Conservation (phyloP, 2,797 vertebrate genomes). For the Onychomys arenicola region DNA sequence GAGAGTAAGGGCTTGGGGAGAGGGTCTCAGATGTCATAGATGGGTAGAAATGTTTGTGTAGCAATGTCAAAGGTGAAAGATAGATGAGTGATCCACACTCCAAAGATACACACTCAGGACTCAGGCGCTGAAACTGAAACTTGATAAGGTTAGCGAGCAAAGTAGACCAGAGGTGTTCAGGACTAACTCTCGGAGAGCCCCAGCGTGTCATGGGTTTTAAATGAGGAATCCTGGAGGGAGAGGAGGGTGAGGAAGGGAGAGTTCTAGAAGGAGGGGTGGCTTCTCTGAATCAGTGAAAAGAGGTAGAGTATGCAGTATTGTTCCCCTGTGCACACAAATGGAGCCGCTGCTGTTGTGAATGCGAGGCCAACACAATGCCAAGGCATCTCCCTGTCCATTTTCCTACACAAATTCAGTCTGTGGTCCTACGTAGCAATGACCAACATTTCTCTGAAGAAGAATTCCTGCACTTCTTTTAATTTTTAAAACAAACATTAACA, state of each 20-base stretch:
- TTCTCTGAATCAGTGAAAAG: neutral
- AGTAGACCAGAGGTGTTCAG: neutral
- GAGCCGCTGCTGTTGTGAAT: neutral
- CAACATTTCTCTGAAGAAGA: constrained; percentile 29
- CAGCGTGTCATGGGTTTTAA: neutral
- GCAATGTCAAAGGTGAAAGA: neutral
- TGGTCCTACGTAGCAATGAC: neutral
- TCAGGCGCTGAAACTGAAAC: neutral
- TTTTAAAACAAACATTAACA: constrained; percentile 40
- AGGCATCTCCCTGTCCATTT: neutral
- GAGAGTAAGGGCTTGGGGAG: neutral
- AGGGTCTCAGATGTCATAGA: neutral
- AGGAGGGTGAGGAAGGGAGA: neutral
- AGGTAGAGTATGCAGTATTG: neutral
- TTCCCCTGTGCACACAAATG: neutral
- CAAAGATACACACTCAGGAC: neutral
- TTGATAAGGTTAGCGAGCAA: neutral
- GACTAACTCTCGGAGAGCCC: neutral
- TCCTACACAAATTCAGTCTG: neutral
- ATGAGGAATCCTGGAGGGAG: neutral
- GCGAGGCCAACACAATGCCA: neutral
- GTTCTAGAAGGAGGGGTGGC: neutral
- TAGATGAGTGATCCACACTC: too few species aligned
- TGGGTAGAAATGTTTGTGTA: neutral
- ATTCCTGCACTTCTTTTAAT: neutral